A percentile compares a stretch with the other conserved stretches of the same genome.
Conservation (phyloP, 2,797 vertebrate species). For the Semaprochilodus insignis region DNA sequence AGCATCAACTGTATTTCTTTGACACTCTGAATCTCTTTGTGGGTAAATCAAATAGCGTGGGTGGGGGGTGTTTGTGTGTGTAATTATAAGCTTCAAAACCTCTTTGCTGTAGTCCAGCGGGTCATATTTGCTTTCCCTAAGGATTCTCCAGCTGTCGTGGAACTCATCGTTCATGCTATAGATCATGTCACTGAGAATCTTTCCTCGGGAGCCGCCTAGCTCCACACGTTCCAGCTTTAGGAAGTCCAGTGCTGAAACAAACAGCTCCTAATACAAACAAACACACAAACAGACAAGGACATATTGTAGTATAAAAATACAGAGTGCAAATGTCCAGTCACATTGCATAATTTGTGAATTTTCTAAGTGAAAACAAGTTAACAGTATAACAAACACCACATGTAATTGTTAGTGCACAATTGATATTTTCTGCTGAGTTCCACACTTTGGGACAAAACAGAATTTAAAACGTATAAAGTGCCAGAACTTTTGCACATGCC, state of each 20-base stretch:
- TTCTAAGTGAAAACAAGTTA: too few relatives aligned
- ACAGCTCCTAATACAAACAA: constrained; percentile 71
- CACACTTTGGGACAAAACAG: too few relatives aligned
- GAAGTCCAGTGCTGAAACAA: constrained; percentile 78
- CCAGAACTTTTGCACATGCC: too few relatives aligned
- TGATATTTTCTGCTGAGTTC: too few relatives aligned
- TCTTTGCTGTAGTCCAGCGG: constrained; percentile 76
- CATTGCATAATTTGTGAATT: too few relatives aligned
- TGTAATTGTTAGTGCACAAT: too few relatives aligned
- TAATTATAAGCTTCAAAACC: constrained; percentile 56
- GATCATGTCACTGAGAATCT: constrained; percentile 77
- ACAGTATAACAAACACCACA: too few relatives aligned
- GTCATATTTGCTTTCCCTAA: constrained; percentile 81
- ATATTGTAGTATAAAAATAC: too few relatives aligned
- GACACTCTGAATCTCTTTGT: constrained; percentile 2
- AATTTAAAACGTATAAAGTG: too few relatives aligned
- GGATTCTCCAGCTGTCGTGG: constrained; percentile 76
- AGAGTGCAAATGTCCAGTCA: too few relatives aligned
- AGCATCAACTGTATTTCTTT: too few relatives aligned
- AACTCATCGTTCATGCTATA: constrained; percentile 79
- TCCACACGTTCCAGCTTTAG: constrained; percentile 81
- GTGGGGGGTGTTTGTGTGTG: background rate
- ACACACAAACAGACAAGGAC: background rate
- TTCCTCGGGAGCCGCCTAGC: constrained; percentile 75
- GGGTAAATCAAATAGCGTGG: background rate